Base-by-base conservation (phyloP, 2,888 invertebrate species). In the Panorpa germanica region DNA sequence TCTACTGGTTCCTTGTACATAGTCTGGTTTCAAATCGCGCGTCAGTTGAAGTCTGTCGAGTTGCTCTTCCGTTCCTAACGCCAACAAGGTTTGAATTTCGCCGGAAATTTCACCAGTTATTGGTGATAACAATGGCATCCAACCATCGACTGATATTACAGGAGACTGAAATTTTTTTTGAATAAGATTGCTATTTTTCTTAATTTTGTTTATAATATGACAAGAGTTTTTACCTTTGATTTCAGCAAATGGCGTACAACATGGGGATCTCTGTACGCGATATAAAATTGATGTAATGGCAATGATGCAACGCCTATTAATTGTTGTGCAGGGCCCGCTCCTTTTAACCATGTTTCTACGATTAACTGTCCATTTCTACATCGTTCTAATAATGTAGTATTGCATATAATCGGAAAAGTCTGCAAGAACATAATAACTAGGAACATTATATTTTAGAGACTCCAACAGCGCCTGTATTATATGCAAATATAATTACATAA, bases 21-120 rank as follows among this genome's bases (percentile, higher is more conserved):
- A n/a, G n/a, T n/a, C n/a, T n/a, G n/a, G 13, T 24, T 9, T n/a
- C 4, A 18, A 46, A 25, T 43, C 44, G 15, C 47, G 47, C 10
- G 49, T 50, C 46, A 46, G 55, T 47, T 64, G 61, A 21, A 70
- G 44, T 34, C 60, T 52, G 11, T 57, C 52, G 17, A 70, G 62
- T 48, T 70, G 70, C 25, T 59, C 53, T 25, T 63, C 59, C 4
- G 65, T 65, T 8, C 70, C 70, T 25, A 70, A 50, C 20, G 70
- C 69, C 18, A 67, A 47, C 7, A 70, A 40, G 23, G 65, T 59
- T 40, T 63, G 57, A 4, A 65, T 46, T 43, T 68, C 60, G 2
- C 70, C 70, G 32, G 56, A 43, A 11, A 53, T 43, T 25, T 51
- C 45, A 19, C 57, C 54, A 8, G 52, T 53, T 14, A 52, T 43